These are phyloP conservation scores for Zaprionus taronus DNA, from an alignment of 1,140 invertebrate genomes.

Conservation along the genomic window DNA sequence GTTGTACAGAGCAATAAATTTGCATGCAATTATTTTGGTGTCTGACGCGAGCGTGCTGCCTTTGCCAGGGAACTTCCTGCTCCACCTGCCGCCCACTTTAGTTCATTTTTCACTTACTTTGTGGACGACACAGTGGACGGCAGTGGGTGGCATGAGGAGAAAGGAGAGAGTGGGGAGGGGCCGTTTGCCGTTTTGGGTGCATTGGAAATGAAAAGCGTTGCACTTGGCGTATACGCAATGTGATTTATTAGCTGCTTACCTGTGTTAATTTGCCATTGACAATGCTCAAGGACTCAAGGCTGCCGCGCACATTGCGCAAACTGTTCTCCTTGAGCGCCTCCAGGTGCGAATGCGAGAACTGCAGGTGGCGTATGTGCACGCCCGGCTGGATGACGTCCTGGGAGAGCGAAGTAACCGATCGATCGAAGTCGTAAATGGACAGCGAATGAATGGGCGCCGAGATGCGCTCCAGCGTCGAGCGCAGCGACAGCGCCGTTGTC, in stretches of 20 bases:
- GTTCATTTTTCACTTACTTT: slow-evolving; percentile 24
- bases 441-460: slow-evolving; percentile 91
- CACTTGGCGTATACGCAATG: slow-evolving; percentile 42
- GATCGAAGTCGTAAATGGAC: slow-evolving; percentile 94
- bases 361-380: slow-evolving; percentile 91
- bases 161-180: not conserved
- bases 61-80: not conserved
- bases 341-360: slow-evolving; percentile 92
- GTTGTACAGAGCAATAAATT: slow-evolving; percentile 45
- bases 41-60: slow-evolving; percentile 17
- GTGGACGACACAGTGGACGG: slow-evolving; percentile 8
- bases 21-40: slow-evolving; percentile 46
- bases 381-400: slow-evolving; percentile 89
- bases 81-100: not conserved
- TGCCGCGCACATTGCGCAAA: slow-evolving; percentile 89
- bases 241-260: slow-evolving; percentile 62
- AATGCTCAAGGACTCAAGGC: slow-evolving; percentile 92
- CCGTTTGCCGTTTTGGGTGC: too few relatives aligned
- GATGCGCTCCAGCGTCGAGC: slow-evolving; percentile 85
- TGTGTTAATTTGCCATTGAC: slow-evolving; percentile 91
- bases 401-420: slow-evolving; percentile 89
- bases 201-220: slow-evolving; percentile 1
- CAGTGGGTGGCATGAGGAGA: not conserved
- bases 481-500: slow-evolving; percentile 84
- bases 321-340: slow-evolving; percentile 90